Evolutionary conservation across 2,888 invertebrate genomes (phyloP).

Genomic region (Mamestra brassicae): DNA sequence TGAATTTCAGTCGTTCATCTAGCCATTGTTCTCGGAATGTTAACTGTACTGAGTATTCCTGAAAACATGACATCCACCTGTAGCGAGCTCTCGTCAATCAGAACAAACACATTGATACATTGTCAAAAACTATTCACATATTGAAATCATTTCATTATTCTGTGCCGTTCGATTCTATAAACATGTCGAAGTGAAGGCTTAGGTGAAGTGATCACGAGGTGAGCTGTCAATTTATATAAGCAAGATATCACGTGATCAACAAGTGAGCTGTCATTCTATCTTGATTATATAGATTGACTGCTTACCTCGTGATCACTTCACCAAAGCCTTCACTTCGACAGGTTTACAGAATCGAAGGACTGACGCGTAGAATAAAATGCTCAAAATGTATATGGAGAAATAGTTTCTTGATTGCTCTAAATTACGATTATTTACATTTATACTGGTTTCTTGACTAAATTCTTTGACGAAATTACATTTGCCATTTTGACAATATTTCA

Average conservation of each 20-base stretch:
- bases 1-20: constrained; percentile 97
- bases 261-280: too few relatives aligned
- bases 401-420: constrained; percentile 7
- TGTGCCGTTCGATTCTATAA: too few relatives aligned
- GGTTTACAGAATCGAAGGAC: too few relatives aligned
- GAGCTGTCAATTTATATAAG: too few relatives aligned
- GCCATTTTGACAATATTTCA: constrained; percentile 72
- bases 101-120: constrained; percentile 58
- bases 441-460: background rate
- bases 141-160: background rate
- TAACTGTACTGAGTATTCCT: constrained; percentile 99
- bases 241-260: too few relatives aligned
- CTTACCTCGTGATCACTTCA: too few relatives aligned
- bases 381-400: background rate
- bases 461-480: background rate
- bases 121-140: constrained; percentile 54
- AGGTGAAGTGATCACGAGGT: too few relatives aligned
- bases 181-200: too few relatives aligned
- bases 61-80: constrained; percentile 80
- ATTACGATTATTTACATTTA: constrained; percentile 8
- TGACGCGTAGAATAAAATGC: background rate
- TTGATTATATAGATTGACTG: too few relatives aligned
- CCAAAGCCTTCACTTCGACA: too few relatives aligned
- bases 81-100: constrained; percentile 33
- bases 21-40: constrained; percentile 99